phyloP scores from a whole-genome alignment of 2,113 vertebrate genomes.

The Scartelaos histophorus region DNA sequence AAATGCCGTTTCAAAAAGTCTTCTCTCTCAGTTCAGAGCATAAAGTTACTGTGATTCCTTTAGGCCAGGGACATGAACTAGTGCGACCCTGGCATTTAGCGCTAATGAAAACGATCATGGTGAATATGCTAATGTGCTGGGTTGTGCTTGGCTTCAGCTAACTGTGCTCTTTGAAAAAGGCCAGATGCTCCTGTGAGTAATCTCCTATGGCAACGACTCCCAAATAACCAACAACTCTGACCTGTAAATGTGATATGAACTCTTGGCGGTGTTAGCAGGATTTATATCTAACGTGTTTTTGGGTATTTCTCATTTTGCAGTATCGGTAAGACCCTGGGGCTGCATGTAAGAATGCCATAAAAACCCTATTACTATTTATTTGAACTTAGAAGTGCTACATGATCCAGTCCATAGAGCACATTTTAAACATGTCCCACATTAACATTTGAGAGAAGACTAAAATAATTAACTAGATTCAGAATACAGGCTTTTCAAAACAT shows the following conservation, averaged over 20 bases:
- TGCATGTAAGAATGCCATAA: no score
- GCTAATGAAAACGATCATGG: slow-evolving; percentile 70
- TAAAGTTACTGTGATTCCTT: slow-evolving; percentile 46
- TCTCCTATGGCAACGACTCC: slow-evolving; percentile 66
- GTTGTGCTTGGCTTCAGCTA: slow-evolving; percentile 57
- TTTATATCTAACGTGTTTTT: background rate
- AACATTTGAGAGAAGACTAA: no score
- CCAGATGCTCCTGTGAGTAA: slow-evolving; percentile 66
- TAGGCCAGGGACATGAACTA: slow-evolving; percentile 20
- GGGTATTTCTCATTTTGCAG: background rate
- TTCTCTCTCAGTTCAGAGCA: background rate
- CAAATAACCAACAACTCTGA: slow-evolving; percentile 53
- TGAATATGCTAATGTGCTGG: slow-evolving; percentile 67
- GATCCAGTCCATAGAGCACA: no score
- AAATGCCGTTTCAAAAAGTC: slow-evolving; percentile 23
- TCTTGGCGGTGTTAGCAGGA: slow-evolving; percentile 5
- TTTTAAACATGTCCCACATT: no score
- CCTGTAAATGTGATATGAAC: slow-evolving; percentile 20
- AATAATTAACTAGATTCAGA: no score
- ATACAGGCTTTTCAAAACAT: no score
- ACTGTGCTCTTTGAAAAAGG: slow-evolving; percentile 74
- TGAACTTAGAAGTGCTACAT: no score
- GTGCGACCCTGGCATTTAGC: slow-evolving; percentile 68
- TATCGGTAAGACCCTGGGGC: background rate
- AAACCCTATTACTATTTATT: no score